Conservation (phyloP, 2,797 vertebrate genomes). For the Lagocephalus sceleratus region DNA sequence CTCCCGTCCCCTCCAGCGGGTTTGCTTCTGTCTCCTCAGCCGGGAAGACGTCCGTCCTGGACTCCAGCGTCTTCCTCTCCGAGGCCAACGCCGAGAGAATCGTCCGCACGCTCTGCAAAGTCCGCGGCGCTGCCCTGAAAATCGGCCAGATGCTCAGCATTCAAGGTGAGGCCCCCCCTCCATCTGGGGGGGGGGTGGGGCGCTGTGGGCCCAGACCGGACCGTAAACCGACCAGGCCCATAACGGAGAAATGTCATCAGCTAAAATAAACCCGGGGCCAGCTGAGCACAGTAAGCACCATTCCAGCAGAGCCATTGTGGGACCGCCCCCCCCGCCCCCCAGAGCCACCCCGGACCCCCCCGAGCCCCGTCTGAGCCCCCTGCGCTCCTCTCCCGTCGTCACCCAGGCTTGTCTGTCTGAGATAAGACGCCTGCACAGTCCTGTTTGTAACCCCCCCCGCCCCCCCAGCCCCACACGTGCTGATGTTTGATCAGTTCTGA, state of each 20-base stretch:
- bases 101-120: conserved; percentile 84
- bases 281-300: conserved; percentile 41
- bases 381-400: not conserved
- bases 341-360: not conserved
- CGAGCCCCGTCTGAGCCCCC: not conserved
- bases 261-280: conserved; percentile 50
- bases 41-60: conserved; percentile 43
- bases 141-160: conserved; percentile 91
- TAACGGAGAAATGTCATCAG: conserved; percentile 43
- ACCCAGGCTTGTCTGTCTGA: not conserved
- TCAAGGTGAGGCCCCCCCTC: conserved; percentile 83
- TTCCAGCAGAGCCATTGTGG: conserved; percentile 34
- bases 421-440: not conserved
- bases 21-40: conserved; percentile 28
- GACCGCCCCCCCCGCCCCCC: not conserved
- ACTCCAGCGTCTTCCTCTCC: conserved; percentile 75
- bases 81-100: conserved; percentile 86
- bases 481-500: no score
- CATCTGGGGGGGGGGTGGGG: no score
- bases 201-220: not conserved
- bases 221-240: conserved; percentile 10
- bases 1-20: no score
- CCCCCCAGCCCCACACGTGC: no score
- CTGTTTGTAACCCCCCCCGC: no score
- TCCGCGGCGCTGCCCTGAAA: conserved; percentile 87